Evolutionary conservation across 2,113 vertebrate species (phyloP).

Genomic region (Corythaeola cristata): DNA sequence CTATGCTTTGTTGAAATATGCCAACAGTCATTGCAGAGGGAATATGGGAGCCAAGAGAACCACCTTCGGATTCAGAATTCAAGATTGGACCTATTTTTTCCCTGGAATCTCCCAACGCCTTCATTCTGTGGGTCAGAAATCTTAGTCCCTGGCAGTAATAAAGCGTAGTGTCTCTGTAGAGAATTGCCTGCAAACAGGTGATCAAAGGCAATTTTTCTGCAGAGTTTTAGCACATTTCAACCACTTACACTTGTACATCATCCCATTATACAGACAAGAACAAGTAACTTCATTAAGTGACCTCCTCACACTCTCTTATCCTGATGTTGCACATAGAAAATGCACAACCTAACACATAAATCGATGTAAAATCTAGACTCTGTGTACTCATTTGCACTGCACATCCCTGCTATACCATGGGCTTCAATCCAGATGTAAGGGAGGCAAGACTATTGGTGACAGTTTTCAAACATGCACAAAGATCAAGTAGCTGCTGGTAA

Average conservation of each 20-base stretch:
- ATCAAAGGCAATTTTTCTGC: neutral
- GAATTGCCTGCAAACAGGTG: neutral
- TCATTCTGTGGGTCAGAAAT: neutral
- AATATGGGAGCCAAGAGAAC: neutral
- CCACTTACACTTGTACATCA: neutral
- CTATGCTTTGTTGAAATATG: neutral
- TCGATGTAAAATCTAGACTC: neutral
- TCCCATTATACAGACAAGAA: neutral
- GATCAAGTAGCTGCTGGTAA: neutral
- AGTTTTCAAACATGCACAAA: neutral
- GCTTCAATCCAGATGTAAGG: neutral
- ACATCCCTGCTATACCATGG: rapidly evolving
- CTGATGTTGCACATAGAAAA: neutral
- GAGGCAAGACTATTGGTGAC: neutral
- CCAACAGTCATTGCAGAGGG: neutral
- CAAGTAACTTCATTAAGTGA: neutral
- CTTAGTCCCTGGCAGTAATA: neutral
- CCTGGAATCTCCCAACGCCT: neutral
- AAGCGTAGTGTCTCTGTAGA: neutral
- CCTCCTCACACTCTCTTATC: neutral
- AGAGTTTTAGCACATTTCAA: neutral
- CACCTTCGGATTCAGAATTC: neutral
- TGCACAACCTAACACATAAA: neutral
- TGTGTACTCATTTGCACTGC: rapidly evolving
- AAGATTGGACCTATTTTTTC: neutral